Percentiles rank a stretch among this genome's conserved stretches.
These are phyloP conservation scores for Tychaedon coryphoeus DNA, from an alignment of 2,113 vertebrate genomes.

Conservation along the genomic window DNA sequence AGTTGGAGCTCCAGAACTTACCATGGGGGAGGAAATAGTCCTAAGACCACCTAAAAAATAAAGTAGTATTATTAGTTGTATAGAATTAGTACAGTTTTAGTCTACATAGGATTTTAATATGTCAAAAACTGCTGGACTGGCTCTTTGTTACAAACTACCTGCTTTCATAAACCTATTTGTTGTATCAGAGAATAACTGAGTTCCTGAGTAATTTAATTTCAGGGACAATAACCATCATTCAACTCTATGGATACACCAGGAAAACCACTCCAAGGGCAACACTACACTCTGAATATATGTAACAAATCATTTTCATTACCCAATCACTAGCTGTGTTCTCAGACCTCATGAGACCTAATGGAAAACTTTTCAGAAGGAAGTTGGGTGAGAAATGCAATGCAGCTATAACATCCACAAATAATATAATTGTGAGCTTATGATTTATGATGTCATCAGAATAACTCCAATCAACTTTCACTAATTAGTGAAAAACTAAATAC, in stretches of 20 bases:
- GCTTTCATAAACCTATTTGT: background rate
- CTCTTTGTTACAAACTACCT: background rate
- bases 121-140: background rate
- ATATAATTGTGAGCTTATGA: slow-evolving; percentile 31
- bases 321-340: background rate
- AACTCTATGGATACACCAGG: background rate
- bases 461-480: background rate
- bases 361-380: background rate
- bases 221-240: background rate
- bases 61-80: slow-evolving; percentile 66
- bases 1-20: slow-evolving; percentile 74
- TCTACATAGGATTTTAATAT: slow-evolving; percentile 10
- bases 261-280: background rate
- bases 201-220: background rate
- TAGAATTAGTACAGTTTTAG: slow-evolving; percentile 33
- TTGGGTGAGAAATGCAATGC: background rate
- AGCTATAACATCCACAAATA: background rate
- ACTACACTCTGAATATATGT: background rate
- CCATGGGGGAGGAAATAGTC: slow-evolving; percentile 71
- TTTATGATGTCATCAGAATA: slow-evolving; percentile 70
- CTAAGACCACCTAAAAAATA: slow-evolving; percentile 70
- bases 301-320: background rate
- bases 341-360: background rate
- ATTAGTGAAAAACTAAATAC: background rate
- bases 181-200: background rate